Percentiles rank a stretch among this genome's conserved stretches.
Evolutionary conservation across 2,888 invertebrate genomes (phyloP).

Genomic region (Hermodice carunculata): DNA sequence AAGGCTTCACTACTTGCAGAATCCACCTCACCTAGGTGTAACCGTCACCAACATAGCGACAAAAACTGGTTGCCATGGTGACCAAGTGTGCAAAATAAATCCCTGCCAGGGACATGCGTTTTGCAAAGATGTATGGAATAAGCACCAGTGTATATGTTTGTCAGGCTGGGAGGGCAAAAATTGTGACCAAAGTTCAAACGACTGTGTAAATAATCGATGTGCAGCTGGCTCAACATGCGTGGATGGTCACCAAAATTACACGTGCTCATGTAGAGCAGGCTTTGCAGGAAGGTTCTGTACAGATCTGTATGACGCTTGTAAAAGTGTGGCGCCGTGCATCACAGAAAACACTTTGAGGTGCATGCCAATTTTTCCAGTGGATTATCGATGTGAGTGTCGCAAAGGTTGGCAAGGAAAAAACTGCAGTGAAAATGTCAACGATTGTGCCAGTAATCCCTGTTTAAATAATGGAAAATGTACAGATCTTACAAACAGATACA

Average conservation of each 20-base stretch:
- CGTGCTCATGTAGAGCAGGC: conserved; percentile 53
- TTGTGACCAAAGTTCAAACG: conserved; percentile 54
- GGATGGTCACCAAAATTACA: conserved; percentile 48
- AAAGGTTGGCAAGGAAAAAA: conserved; percentile 54
- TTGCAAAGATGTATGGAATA: conserved; percentile 59
- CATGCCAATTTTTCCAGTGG: conserved; percentile 40
- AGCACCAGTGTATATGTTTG: conserved; percentile 51
- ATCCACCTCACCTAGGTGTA: conserved; percentile 23
- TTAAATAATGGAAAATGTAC: conserved; percentile 22
- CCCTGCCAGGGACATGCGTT: conserved; percentile 53
- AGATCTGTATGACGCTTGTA: conserved; percentile 44
- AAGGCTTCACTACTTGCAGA: conserved; percentile 32
- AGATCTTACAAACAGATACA: conserved; percentile 26
- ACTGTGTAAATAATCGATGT: conserved; percentile 30
- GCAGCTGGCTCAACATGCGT: conserved; percentile 39
- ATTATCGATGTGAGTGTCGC: conserved; percentile 52
- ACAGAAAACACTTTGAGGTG: conserved; percentile 46
- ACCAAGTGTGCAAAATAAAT: conserved; percentile 49
- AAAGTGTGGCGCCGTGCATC: conserved; percentile 48
- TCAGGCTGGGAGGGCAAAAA: conserved; percentile 56
- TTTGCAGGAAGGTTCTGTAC: conserved; percentile 58
- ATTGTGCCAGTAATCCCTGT: conserved; percentile 34
- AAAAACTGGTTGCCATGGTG: conserved; percentile 50
- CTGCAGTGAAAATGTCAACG: conserved; percentile 35
- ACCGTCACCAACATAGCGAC: conserved; percentile 34